phyloP scores from a whole-genome alignment of 2,113 vertebrate species.

The Grammomys dolichurus region DNA sequence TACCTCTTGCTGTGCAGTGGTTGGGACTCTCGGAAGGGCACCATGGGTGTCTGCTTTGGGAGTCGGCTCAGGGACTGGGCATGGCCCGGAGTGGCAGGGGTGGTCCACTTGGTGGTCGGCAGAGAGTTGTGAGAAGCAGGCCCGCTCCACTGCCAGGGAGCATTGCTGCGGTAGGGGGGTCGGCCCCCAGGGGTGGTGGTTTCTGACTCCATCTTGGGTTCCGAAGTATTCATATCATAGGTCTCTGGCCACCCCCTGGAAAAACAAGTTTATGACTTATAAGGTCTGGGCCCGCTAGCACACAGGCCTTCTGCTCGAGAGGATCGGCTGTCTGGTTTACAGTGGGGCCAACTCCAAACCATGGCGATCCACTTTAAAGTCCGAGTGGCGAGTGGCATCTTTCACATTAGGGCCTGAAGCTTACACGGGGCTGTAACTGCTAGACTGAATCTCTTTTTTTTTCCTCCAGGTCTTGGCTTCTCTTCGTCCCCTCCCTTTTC shows the following conservation, averaged over 20 bases:
- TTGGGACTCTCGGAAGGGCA: constrained; percentile 92
- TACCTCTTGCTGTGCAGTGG: constrained; percentile 91
- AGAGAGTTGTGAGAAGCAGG: constrained; percentile 88
- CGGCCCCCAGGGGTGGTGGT: constrained; percentile 88
- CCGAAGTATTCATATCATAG: constrained; percentile 91
- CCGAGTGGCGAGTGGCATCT: fast-evolving
- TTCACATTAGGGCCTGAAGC: constrained; percentile 7
- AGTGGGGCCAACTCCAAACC: background rate
- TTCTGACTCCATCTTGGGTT: constrained; percentile 91
- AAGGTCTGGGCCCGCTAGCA: background rate
- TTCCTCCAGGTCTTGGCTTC: background rate
- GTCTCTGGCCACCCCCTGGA: constrained; percentile 94
- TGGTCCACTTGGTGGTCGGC: constrained; percentile 88
- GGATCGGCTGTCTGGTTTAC: background rate
- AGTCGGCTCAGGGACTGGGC: constrained; percentile 85
- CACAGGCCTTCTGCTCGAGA: background rate
- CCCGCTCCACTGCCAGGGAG: constrained; percentile 93
- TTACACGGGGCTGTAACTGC: background rate
- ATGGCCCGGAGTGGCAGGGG: constrained; percentile 81
- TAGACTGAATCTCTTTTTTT: too few relatives aligned
- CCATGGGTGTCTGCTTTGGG: constrained; percentile 86
- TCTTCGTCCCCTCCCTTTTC: background rate
- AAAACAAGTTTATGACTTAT: constrained; percentile 9
- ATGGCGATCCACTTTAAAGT: background rate
- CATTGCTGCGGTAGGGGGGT: constrained; percentile 88